Evolutionary conservation across 2,797 vertebrate species (phyloP).

Genomic region (Acridotheres tristis): DNA sequence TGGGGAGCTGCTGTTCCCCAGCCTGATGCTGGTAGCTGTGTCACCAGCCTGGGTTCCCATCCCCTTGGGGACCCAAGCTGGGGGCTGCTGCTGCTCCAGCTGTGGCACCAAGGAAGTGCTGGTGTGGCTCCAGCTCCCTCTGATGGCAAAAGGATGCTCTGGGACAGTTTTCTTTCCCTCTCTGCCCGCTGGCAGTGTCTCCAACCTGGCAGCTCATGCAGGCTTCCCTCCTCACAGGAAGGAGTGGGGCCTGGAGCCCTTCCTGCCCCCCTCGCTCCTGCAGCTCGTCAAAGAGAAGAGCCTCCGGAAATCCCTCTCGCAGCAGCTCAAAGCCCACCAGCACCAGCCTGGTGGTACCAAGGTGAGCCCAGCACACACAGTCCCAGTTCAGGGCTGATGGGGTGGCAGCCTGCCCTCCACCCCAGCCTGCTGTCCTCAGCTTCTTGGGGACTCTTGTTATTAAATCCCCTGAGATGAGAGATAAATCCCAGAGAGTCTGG

Average conservation of each 20-base stretch:
- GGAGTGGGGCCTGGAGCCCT: conserved; percentile 98
- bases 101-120: background rate
- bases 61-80: background rate
- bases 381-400: background rate
- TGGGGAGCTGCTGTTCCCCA: background rate
- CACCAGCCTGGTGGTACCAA: conserved; percentile 91
- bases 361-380: conserved; percentile 69
- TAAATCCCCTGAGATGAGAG: background rate
- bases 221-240: conserved; percentile 81
- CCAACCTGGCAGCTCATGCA: background rate
- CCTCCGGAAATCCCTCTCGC: conserved; percentile 93
- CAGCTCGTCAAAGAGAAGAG: conserved; percentile 96
- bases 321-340: conserved; percentile 96
- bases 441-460: background rate
- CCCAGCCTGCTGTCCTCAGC: background rate
- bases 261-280: conserved; percentile 93
- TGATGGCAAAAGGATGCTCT: background rate
- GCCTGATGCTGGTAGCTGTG: background rate
- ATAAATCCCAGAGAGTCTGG: background rate
- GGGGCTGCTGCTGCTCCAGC: accelerated
- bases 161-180: background rate
- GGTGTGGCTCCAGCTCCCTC: background rate
- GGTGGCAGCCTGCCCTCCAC: background rate
- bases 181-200: background rate
- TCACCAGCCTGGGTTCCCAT: background rate